phyloP scores from a whole-genome alignment of 2,113 vertebrate genomes.

The Drymodes brunneopygia region DNA sequence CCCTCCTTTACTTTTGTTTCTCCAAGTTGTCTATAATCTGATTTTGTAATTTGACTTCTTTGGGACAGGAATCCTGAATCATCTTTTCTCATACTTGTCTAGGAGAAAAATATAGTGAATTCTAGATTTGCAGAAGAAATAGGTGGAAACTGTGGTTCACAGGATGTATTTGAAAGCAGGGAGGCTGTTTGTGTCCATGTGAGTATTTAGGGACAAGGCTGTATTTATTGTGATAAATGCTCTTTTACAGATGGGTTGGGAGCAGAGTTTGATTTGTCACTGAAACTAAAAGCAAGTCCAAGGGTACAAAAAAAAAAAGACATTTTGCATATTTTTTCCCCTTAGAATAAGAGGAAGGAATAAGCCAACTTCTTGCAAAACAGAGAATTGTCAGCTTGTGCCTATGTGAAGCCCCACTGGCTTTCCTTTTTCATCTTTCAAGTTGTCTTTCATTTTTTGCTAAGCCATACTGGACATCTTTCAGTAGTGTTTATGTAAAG shows the following conservation, averaged over 20 bases:
- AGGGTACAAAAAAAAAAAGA: background rate
- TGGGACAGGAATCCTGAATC: background rate
- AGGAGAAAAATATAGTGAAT: background rate
- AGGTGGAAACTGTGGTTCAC: background rate
- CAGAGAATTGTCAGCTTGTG: no score
- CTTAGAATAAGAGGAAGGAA: background rate
- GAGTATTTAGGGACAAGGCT: background rate
- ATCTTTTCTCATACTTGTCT: background rate
- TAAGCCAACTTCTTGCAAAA: no score
- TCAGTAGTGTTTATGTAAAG: background rate
- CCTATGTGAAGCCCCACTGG: no score
- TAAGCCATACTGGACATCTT: background rate
- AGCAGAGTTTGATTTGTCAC: background rate
- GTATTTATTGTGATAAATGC: background rate
- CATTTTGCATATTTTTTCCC: background rate
- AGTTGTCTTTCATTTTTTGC: background rate
- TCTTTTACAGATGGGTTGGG: background rate
- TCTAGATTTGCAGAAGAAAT: background rate
- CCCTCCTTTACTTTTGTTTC: background rate
- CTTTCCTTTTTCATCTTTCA: background rate
- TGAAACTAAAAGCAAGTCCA: background rate
- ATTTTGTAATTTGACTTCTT: background rate
- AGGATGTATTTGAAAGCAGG: background rate
- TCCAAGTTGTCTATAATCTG: background rate
- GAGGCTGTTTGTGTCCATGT: rapidly evolving